Conservation (phyloP, 1,140 invertebrate species). For the Neelides sp. region DNA sequence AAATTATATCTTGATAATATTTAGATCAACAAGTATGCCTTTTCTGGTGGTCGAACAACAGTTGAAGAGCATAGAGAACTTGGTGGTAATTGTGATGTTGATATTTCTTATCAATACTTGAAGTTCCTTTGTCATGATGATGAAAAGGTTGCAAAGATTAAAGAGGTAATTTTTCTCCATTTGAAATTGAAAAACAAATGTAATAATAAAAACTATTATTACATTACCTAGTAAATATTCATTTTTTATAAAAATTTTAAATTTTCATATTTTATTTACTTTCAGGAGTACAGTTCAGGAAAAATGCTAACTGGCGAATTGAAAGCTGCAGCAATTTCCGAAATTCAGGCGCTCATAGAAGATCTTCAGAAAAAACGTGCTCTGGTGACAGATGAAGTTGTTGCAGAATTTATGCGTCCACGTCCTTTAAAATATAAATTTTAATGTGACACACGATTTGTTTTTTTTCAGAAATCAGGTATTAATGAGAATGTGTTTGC, state of each 20-base stretch:
- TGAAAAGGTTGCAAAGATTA: slow-evolving; percentile 66
- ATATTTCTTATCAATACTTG: slow-evolving; percentile 92
- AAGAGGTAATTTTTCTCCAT: slow-evolving; percentile 42
- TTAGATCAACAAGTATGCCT: slow-evolving; percentile 94
- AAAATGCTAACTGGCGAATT: slow-evolving; percentile 52
- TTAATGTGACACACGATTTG: slow-evolving; percentile 8
- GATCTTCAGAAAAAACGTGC: slow-evolving; percentile 45
- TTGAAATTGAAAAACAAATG: not conserved
- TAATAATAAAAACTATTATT: not conserved
- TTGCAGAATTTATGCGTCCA: slow-evolving; percentile 47
- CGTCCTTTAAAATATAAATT: slow-evolving; percentile 40
- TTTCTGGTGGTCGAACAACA: slow-evolving; percentile 87
- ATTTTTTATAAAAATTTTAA: slow-evolving; percentile 8
- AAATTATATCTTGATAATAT: slow-evolving; percentile 18
- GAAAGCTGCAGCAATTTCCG: slow-evolving; percentile 47
- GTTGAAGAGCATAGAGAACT: slow-evolving; percentile 80
- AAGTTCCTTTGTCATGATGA: slow-evolving; percentile 94
- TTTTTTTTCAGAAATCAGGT: not conserved
- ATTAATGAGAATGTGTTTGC: not conserved
- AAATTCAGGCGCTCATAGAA: slow-evolving; percentile 44
- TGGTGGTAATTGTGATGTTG: slow-evolving; percentile 91
- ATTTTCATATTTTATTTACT: slow-evolving; percentile 14
- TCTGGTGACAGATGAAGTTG: slow-evolving; percentile 45
- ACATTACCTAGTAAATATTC: not conserved
- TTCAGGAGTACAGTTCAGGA: slow-evolving; percentile 47